A percentile compares a stretch with the other conserved stretches of the same genome.
Conservation (phyloP, 1,140 invertebrate genomes). For the Scaptomyza montana region DNA sequence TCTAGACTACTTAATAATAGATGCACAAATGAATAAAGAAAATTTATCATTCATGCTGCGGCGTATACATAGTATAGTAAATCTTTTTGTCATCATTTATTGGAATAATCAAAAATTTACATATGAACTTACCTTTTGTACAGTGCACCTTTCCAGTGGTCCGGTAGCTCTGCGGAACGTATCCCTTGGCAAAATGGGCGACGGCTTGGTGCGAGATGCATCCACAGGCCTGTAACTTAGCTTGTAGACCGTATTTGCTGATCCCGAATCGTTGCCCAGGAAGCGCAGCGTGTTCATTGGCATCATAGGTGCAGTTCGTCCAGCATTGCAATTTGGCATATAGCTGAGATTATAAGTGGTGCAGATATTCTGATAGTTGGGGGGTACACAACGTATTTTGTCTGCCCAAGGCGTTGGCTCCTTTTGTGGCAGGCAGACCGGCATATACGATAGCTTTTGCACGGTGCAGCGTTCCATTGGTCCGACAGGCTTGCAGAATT, state of each 20-base stretch:
- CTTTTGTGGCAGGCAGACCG: conserved; percentile 84
- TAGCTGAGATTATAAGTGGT: conserved; percentile 83
- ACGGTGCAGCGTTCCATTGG: conserved; percentile 84
- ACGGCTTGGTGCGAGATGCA: conserved; percentile 65
- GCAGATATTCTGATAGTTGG: conserved; percentile 71
- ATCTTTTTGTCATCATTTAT: too few relatives aligned
- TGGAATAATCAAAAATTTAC: background rate
- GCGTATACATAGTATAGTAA: too few relatives aligned
- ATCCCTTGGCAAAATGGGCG: conserved; percentile 83
- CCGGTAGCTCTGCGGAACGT: conserved; percentile 83
- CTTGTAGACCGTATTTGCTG: conserved; percentile 84
- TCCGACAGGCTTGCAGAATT: conserved; percentile 83
- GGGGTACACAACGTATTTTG: conserved; percentile 69
- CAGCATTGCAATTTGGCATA: conserved; percentile 84
- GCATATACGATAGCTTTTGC: conserved; percentile 86
- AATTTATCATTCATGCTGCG: too few relatives aligned
- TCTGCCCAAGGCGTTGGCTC: conserved; percentile 85
- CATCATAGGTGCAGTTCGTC: conserved; percentile 83
- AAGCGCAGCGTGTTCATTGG: conserved; percentile 69
- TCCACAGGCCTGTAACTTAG: conserved; percentile 85
- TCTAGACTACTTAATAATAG: too few relatives aligned
- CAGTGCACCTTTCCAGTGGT: conserved; percentile 83
- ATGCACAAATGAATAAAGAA: too few relatives aligned
- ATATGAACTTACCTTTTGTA: conserved; percentile 86
- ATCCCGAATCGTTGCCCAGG: conserved; percentile 60